These are phyloP conservation scores for Tinamus guttatus DNA, from an alignment of 2,113 vertebrate genomes.

Conservation along the genomic window DNA sequence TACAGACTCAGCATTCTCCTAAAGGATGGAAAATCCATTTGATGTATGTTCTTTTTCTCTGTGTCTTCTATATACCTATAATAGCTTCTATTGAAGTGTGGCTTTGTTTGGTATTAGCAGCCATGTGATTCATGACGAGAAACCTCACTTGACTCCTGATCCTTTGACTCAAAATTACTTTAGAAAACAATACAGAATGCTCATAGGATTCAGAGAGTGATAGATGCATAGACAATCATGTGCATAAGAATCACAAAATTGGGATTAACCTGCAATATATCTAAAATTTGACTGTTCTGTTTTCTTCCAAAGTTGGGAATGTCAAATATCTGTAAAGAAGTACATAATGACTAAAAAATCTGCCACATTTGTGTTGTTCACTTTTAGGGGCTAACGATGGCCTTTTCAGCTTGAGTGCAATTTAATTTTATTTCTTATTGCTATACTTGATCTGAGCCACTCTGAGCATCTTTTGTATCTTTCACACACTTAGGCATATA, in stretches of 20 bases:
- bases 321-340: not conserved
- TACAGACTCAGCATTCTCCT: not conserved
- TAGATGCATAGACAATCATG: not conserved
- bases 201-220: not conserved
- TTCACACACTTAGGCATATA: not conserved
- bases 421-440: not conserved
- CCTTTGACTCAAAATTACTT: not conserved
- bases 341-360: not conserved
- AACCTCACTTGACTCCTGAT: not conserved
- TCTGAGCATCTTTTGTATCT: not conserved
- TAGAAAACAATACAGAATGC: not conserved
- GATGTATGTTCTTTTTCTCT: not conserved
- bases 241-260: not conserved
- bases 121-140: not conserved
- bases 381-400: not conserved
- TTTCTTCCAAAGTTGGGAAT: not conserved
- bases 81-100: not conserved
- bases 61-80: not conserved
- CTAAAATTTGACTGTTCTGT: not conserved
- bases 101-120: not conserved
- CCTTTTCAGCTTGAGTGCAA: not conserved
- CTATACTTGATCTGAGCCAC: not conserved
- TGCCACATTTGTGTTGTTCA: not conserved
- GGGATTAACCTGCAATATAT: not conserved
- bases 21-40: not conserved